phyloP scores from a whole-genome alignment of 2,797 vertebrate species.

The Alcedo quadribrachys region DNA sequence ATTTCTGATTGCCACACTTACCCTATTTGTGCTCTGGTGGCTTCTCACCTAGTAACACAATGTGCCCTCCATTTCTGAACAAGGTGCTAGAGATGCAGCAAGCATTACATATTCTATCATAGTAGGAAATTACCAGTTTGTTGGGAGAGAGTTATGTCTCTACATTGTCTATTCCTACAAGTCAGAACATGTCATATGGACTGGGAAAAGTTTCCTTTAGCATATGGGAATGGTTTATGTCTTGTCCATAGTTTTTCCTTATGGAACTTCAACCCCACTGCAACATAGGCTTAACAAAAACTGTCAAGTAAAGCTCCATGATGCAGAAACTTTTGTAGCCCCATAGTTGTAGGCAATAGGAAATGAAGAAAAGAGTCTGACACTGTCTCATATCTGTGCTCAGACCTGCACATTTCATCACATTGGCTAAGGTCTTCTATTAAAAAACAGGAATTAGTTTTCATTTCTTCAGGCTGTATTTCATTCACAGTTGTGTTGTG shows the following conservation, averaged over 20 bases:
- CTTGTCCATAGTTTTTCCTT: background rate
- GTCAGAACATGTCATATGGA: background rate
- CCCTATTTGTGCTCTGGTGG: background rate
- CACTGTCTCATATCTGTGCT: background rate
- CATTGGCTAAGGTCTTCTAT: background rate
- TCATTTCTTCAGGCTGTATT: background rate
- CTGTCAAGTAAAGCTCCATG: background rate
- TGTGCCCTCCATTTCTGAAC: background rate
- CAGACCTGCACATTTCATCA: background rate
- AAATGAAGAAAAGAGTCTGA: background rate
- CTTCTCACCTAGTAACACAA: background rate
- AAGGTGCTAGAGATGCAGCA: background rate
- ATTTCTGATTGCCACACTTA: background rate
- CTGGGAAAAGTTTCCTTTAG: background rate
- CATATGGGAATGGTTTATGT: rapidly evolving
- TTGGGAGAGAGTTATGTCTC: background rate
- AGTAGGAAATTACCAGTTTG: background rate
- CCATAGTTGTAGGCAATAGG: background rate
- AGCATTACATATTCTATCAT: background rate
- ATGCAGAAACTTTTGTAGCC: background rate
- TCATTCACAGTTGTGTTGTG: background rate
- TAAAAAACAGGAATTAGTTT: background rate
- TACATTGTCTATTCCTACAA: background rate
- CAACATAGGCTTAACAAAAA: background rate
- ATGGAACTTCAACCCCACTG: background rate